phyloP scores from a whole-genome alignment of 2,797 vertebrate species.

The Sebastes hopkinsi region DNA sequence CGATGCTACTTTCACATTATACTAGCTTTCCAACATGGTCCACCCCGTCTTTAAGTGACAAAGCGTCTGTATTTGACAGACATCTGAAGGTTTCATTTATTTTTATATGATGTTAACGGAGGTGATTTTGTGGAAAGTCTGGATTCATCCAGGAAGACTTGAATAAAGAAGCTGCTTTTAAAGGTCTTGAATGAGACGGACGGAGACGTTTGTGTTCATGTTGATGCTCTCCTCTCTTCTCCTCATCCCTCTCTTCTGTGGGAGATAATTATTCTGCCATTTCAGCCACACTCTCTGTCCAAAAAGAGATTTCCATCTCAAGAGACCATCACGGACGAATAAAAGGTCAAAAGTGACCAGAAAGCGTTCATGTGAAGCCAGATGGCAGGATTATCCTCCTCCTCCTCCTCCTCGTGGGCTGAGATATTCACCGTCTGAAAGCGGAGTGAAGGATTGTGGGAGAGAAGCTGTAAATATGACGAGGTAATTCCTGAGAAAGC shows the following conservation, averaged over 20 bases:
- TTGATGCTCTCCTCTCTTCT: background rate
- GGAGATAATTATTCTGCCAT: constrained; percentile 3
- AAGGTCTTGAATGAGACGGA: background rate
- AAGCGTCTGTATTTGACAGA: too few relatives aligned
- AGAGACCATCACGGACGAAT: background rate
- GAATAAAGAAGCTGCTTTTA: too few relatives aligned
- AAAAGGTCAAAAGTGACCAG: constrained; percentile 16
- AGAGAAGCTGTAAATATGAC: constrained; percentile 20
- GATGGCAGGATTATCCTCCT: constrained; percentile 5
- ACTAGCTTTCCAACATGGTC: too few relatives aligned
- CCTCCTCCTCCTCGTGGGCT: background rate
- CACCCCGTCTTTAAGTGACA: too few relatives aligned
- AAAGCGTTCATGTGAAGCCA: background rate
- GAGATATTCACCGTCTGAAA: background rate
- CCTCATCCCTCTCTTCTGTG: background rate
- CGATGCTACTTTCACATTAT: too few relatives aligned
- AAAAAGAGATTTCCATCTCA: background rate
- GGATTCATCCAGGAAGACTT: background rate
- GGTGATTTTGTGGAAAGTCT: background rate
- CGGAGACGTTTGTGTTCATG: background rate
- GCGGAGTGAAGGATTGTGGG: constrained; percentile 33
- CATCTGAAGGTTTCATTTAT: background rate
- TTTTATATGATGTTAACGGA: background rate
- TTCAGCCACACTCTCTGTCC: background rate
- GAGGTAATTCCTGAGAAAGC: constrained; percentile 44